Evolutionary conservation across 2,113 vertebrate species (phyloP).

Genomic region (Macrotus californicus): DNA sequence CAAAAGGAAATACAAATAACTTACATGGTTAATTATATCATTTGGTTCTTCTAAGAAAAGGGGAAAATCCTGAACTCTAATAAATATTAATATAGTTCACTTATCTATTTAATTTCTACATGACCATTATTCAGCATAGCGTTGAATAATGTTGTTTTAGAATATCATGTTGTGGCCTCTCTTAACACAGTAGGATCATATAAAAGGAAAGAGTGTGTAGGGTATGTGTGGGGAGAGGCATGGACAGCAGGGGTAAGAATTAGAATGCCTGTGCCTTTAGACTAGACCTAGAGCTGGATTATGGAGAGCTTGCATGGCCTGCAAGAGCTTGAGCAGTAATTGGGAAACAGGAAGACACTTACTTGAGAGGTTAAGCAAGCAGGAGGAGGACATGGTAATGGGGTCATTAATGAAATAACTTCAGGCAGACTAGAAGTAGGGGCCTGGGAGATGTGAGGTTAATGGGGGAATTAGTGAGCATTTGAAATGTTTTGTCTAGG

Average conservation of each 20-base stretch:
- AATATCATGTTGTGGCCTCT: neutral
- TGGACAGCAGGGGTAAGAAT: neutral
- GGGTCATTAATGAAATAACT: neutral
- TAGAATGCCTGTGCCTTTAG: neutral
- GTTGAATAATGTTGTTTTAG: neutral
- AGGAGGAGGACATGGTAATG: neutral
- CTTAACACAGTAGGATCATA: neutral
- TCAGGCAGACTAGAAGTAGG: neutral
- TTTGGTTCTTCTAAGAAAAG: neutral
- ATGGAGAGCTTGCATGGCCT: neutral
- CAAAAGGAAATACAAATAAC: neutral
- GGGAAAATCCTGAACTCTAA: neutral
- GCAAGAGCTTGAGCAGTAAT: neutral
- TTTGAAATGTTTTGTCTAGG: neutral
- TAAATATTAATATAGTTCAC: neutral
- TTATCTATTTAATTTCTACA: neutral
- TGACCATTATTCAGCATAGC: neutral
- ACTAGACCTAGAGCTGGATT: neutral
- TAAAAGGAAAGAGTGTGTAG: neutral
- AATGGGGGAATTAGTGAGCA: neutral
- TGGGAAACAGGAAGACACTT: neutral
- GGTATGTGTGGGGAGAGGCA: neutral
- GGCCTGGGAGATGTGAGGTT: neutral
- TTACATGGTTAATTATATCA: neutral
- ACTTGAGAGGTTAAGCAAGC: neutral